Conservation (phyloP, 37 sponge, comb jelly and placozoan genomes). For the Lycopodina hypogea region DNA sequence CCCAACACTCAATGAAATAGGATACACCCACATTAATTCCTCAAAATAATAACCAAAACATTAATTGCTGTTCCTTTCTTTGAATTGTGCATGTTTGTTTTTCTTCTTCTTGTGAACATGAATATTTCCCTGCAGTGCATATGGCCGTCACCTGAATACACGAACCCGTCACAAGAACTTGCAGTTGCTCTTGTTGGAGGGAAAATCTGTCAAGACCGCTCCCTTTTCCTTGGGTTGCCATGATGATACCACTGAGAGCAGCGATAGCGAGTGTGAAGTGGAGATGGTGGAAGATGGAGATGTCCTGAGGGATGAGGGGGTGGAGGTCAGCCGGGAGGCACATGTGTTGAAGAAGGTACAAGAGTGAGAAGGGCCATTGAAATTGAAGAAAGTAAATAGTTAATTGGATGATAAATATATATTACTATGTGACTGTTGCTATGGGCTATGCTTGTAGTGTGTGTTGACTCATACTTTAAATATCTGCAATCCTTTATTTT, state of each 20-base stretch:
- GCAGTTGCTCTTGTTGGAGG: not conserved
- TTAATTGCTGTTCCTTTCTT: too few relatives aligned
- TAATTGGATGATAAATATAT: not conserved
- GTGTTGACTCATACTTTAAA: too few relatives aligned
- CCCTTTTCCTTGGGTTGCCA: slow-evolving; percentile 25
- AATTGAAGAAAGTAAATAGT: not conserved
- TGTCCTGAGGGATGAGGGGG: slow-evolving; percentile 51
- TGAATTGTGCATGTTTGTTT: too few relatives aligned
- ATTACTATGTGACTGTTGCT: not conserved
- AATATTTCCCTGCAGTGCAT: not conserved
- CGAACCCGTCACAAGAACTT: not conserved
- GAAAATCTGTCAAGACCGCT: not conserved
- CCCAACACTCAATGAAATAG: too few relatives aligned
- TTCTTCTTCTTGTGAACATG: too few relatives aligned
- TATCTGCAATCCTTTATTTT: too few relatives aligned
- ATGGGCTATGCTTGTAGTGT: too few relatives aligned
- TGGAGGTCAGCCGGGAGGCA: slow-evolving; percentile 4
- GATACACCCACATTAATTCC: too few relatives aligned
- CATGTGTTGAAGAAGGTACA: slow-evolving; percentile 5
- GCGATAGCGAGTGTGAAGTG: slow-evolving; percentile 6
- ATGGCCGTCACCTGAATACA: not conserved
- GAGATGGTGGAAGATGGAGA: slow-evolving; percentile 38
- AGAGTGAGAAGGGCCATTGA: not conserved
- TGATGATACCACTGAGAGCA: slow-evolving; percentile 15
- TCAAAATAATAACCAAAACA: too few relatives aligned